Evolutionary conservation across 30 jellyfish, hydroid and myxozoan genomes (phyloP), one percentile per base, ranked within the genome.

Genomic region (Turritopsis dohrnii): DNA sequence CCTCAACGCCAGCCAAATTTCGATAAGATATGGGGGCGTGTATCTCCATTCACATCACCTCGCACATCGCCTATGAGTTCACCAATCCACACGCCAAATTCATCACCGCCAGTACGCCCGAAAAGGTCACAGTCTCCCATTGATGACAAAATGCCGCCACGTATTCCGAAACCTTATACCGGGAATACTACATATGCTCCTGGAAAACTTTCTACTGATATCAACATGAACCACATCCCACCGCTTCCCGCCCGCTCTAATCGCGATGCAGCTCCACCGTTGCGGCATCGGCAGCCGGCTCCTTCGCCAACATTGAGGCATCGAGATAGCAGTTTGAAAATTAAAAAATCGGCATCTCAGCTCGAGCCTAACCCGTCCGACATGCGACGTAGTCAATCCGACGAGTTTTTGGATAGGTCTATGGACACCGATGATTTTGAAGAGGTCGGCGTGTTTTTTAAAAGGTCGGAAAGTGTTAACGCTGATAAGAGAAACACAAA

Each of bases 21-120:
- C 53, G 87, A 80, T 3, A 65, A 52, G 5, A 52, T 54, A 52
- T 80, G 87, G 87, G 52, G 22, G 53, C 81, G 88, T 3, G 85
- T 87, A 17, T 92, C 98, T 21, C 98, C 96, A 3, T 84, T 81
- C 71, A 82, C 88, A 24, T 93, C 98, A 52, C 98, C 98, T 20
- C 71, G 86, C 26, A 13, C 86, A 8, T 84, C 98, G 26, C 98
- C 98, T 52, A 84, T 84, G 7, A 76, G 86, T 18, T 92, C 98
- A 0, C 98, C 98, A 20, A 25, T 72, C 53, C 30, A 71, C 24
- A 52, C 89, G 9, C 90, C 85, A 20, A 86, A 86, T 54, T 66
- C 79, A 29, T 81, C 95, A 66, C 95, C 96, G 16, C 65, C 69
- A 21, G 28, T 18, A 23, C 29, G 72, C 8, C 83, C 19, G 17